phyloP scores from a whole-genome alignment of 2,113 vertebrate species.

The Cromileptes altivelis region DNA sequence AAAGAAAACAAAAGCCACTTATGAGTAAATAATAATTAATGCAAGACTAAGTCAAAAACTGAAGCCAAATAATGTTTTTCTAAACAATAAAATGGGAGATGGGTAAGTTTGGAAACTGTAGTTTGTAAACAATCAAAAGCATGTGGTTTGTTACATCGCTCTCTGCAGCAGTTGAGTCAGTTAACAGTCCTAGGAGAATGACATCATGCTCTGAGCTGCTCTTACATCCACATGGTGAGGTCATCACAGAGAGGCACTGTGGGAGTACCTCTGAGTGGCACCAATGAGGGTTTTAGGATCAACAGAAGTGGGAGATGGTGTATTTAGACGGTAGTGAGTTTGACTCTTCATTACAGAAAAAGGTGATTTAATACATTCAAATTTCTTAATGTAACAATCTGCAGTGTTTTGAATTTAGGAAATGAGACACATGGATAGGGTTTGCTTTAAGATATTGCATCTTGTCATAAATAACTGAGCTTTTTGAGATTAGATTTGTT shows the following conservation, averaged over 20 bases:
- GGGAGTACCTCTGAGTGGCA: conserved; percentile 8
- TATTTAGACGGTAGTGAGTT: neutral
- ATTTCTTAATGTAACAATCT: no score
- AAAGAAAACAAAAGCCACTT: neutral
- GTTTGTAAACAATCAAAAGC: conserved; percentile 10
- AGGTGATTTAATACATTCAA: neutral
- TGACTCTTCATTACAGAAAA: neutral
- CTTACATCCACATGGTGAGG: conserved; percentile 5
- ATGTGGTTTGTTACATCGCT: neutral
- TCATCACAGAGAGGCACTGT: conserved; percentile 23
- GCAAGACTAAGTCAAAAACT: neutral
- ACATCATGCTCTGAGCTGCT: conserved; percentile 19
- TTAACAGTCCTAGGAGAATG: neutral
- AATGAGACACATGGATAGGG: no score
- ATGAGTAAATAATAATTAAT: neutral
- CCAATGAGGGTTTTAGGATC: neutral
- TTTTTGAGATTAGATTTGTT: no score
- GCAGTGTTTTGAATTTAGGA: no score
- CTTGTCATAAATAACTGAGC: no score
- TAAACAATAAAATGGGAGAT: conserved; percentile 11
- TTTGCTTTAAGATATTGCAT: no score
- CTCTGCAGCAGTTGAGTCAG: conserved; percentile 6
- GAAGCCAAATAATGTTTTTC: neutral
- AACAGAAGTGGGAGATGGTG: neutral
- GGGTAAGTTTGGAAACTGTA: neutral